Evolutionary conservation across 1,140 invertebrate species (phyloP).

Genomic region (Acromyrmex charruanus): DNA sequence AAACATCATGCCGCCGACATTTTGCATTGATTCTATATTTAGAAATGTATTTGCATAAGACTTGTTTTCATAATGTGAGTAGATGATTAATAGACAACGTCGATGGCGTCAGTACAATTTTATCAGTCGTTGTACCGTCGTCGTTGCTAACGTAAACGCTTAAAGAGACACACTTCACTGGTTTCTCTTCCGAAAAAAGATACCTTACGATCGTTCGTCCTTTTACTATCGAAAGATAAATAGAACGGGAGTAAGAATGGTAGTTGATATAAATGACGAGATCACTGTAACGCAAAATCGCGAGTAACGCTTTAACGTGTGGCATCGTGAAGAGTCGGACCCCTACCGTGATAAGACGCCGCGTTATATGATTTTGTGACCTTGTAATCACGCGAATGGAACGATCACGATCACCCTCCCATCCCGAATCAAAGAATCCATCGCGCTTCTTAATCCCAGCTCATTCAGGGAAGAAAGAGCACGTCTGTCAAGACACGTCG

Average conservation of each 20-base stretch:
- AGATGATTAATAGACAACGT: slow-evolving; percentile 24
- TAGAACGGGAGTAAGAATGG: background rate
- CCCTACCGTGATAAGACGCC: slow-evolving; percentile 19
- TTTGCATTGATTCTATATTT: slow-evolving; percentile 11
- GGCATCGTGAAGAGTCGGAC: background rate
- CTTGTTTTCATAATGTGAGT: slow-evolving; percentile 26
- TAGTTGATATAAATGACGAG: background rate
- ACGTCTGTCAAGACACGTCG: slow-evolving; percentile 57
- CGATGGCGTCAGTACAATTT: slow-evolving; percentile 40
- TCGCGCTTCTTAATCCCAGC: slow-evolving; percentile 68
- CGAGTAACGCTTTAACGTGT: background rate
- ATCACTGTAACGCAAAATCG: background rate
- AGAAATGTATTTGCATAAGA: slow-evolving; percentile 27
- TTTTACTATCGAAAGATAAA: background rate
- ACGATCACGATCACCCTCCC: slow-evolving; percentile 58
- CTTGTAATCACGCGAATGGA: slow-evolving; percentile 22
- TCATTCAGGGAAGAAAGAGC: slow-evolving; percentile 70
- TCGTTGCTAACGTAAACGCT: background rate
- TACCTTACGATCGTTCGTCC: background rate
- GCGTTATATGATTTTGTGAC: slow-evolving; percentile 1
- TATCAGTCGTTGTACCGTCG: background rate
- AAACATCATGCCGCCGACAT: slow-evolving; percentile 2
- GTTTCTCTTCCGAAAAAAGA: background rate
- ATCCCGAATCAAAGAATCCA: slow-evolving; percentile 71
- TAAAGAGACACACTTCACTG: background rate